Evolutionary conservation across 2,888 invertebrate genomes (phyloP).

Genomic region (Orthonychiurus folsomi): DNA sequence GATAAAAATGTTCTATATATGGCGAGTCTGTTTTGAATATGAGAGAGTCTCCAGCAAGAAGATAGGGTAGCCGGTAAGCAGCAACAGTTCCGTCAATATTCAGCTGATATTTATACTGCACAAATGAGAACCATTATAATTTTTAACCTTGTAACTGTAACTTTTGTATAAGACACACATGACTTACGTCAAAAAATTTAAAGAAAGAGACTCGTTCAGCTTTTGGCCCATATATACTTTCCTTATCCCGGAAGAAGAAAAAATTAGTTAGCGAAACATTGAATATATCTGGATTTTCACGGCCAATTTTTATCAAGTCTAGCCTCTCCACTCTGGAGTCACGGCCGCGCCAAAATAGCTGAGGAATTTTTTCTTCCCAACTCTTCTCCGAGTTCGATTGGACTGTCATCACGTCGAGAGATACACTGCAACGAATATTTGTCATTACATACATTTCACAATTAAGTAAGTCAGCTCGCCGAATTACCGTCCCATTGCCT

Average conservation of each 20-base stretch:
- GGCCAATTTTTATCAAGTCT: conserved; percentile 67
- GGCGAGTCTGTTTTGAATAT: conserved; percentile 85
- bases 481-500: conserved; percentile 79
- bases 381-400: conserved; percentile 62
- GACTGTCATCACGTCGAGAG: conserved; percentile 80
- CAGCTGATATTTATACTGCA: conserved; percentile 92
- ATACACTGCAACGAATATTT: conserved; percentile 55
- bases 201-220: conserved; percentile 77
- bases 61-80: conserved; percentile 85
- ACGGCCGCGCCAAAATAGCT: conserved; percentile 84
- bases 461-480: not conserved
- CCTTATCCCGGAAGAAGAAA: conserved; percentile 84
- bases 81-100: conserved; percentile 95
- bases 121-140: conserved; percentile 42
- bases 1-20: conserved; percentile 93
- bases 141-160: not conserved
- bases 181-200: conserved; percentile 82
- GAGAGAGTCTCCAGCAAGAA: conserved; percentile 76
- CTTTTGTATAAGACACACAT: conserved; percentile 15
- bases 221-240: conserved; percentile 75
- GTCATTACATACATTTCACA: not conserved
- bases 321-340: conserved; percentile 80
- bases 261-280: conserved; percentile 91
- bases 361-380: conserved; percentile 66
- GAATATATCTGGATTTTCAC: conserved; percentile 64